phyloP scores from a whole-genome alignment of 2,797 vertebrate species.

The Toxotes lorentzi region DNA sequence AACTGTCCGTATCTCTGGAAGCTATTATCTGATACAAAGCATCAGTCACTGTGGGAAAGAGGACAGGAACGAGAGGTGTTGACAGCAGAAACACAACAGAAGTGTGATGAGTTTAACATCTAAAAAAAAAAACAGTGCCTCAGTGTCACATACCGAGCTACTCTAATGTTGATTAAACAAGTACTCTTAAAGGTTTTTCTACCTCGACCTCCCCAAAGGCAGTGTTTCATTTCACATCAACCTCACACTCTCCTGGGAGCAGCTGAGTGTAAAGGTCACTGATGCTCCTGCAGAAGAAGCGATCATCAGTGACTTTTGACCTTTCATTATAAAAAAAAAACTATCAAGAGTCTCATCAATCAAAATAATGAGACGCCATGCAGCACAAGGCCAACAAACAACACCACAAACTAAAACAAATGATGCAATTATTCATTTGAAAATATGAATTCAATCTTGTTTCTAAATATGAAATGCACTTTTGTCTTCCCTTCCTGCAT shows the following conservation, averaged over 20 bases:
- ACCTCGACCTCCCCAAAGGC: neutral
- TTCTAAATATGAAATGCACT: constrained; percentile 51
- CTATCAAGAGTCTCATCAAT: constrained; percentile 25
- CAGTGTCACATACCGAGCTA: neutral
- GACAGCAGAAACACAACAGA: neutral
- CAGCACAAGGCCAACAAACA: neutral
- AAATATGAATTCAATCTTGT: constrained; percentile 40
- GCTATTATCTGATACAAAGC: neutral
- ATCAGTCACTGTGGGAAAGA: neutral
- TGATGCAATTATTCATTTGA: constrained; percentile 43
- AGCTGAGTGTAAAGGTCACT: constrained; percentile 8
- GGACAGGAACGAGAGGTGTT: neutral
- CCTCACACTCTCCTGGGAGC: constrained; percentile 1
- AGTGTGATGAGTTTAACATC: neutral
- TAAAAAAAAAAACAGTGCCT: neutral
- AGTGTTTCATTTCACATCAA: neutral
- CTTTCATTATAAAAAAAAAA: constrained; percentile 27
- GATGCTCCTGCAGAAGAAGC: constrained; percentile 12
- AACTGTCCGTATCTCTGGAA: constrained; percentile 6
- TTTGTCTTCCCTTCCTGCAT: constrained; percentile 40
- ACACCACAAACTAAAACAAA: constrained; percentile 52
- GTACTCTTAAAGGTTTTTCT: neutral
- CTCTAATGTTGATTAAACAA: neutral
- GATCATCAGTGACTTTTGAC: constrained; percentile 39
- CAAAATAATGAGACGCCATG: constrained; percentile 31